Evolutionary conservation across 2,888 invertebrate genomes (phyloP).

Genomic region (Piscicola geometra): DNA sequence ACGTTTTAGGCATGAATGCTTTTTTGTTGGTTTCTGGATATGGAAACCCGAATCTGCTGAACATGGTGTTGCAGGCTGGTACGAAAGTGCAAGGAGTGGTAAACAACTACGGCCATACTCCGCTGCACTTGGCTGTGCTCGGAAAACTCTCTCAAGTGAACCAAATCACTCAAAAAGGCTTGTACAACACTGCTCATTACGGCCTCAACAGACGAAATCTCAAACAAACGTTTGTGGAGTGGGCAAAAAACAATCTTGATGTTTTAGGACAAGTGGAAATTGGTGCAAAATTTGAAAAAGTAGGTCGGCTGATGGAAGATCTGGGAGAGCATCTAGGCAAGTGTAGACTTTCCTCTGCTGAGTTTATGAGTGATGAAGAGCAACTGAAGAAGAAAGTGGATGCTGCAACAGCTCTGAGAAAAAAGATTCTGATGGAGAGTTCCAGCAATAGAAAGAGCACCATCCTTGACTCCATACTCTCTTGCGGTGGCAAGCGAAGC

Average conservation of each 20-base stretch:
- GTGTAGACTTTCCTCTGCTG: conserved; percentile 17
- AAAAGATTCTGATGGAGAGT: conserved; percentile 28
- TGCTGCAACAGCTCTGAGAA: conserved; percentile 40
- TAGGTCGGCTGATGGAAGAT: conserved; percentile 43
- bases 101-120: conserved; percentile 45
- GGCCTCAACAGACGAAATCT: conserved; percentile 42
- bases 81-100: conserved; percentile 39
- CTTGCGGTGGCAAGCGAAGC: conserved; percentile 43
- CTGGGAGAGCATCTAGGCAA: conserved; percentile 41
- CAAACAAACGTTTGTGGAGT: conserved; percentile 41
- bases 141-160: conserved; percentile 43
- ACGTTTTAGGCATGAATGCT: conserved; percentile 46
- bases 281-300: conserved; percentile 35
- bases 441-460: conserved; percentile 36
- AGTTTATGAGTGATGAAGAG: conserved; percentile 40
- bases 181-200: conserved; percentile 25
- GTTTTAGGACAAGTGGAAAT: conserved; percentile 22
- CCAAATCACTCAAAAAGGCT: conserved; percentile 31
- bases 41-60: conserved; percentile 42
- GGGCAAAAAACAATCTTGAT: conserved; percentile 40
- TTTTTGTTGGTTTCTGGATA: conserved; percentile 45
- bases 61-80: conserved; percentile 42
- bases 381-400: conserved; percentile 41
- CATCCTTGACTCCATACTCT: conserved; percentile 40
- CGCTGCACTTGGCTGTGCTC: conserved; percentile 44